These are phyloP conservation scores for Arnoldichthys spilopterus DNA, from an alignment of 2,797 vertebrate genomes.

Conservation along the genomic window DNA sequence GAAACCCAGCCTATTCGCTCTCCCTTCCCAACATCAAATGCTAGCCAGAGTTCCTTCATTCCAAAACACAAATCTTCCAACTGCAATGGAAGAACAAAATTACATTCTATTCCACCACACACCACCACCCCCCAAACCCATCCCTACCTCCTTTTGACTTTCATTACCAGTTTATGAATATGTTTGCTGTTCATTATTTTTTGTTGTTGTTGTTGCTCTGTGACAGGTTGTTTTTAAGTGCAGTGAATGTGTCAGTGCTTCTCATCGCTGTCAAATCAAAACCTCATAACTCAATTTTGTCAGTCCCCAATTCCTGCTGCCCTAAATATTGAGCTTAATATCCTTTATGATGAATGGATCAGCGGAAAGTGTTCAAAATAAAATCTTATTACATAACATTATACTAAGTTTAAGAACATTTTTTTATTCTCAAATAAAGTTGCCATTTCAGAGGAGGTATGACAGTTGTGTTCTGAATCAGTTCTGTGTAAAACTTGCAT, in stretches of 20 bases:
- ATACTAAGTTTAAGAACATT: not conserved
- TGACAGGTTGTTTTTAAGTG: slow-evolving; percentile 6
- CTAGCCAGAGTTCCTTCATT: slow-evolving; percentile 73
- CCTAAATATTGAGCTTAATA: not conserved
- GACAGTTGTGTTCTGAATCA: not conserved
- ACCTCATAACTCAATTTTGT: not conserved
- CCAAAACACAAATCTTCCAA: slow-evolving; percentile 73
- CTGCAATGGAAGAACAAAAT: slow-evolving; percentile 51
- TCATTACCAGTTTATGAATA: slow-evolving; percentile 36
- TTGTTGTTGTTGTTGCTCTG: not conserved
- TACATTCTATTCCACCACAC: slow-evolving; percentile 44
- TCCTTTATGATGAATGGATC: not conserved
- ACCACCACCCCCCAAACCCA: slow-evolving; percentile 17
- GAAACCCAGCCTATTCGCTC: slow-evolving; percentile 81
- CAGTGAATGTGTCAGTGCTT: not conserved
- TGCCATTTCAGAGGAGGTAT: not conserved
- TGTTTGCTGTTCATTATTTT: slow-evolving; percentile 15
- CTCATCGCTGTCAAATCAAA: not conserved
- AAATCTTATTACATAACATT: not conserved
- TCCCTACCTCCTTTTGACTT: slow-evolving; percentile 50
- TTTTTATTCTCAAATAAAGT: not conserved
- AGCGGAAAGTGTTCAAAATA: not conserved
- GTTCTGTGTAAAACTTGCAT: not conserved
- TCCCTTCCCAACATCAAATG: slow-evolving; percentile 82
- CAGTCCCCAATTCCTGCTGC: not conserved